phyloP scores from a whole-genome alignment of 2,797 vertebrate species.

The Bryconaethiops microstoma region DNA sequence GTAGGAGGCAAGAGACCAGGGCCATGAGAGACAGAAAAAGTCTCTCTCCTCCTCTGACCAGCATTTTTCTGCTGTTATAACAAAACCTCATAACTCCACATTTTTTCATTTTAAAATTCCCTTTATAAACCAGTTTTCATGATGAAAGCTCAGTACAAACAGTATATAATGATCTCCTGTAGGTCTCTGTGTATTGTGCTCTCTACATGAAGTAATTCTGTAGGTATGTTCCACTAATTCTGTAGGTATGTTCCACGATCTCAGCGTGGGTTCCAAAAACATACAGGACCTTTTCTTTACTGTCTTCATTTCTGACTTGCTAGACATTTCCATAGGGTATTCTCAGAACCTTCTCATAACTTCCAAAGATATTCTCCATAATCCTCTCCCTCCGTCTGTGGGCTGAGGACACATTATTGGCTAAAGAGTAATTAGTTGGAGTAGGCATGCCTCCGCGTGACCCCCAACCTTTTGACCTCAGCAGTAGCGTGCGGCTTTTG shows the following conservation, averaged over 20 bases:
- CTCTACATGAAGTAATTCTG: no score
- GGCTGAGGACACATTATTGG: conserved; percentile 31
- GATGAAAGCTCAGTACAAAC: neutral
- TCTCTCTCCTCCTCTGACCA: no score
- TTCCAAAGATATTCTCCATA: conserved; percentile 34
- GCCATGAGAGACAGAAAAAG: no score
- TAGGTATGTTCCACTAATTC: neutral
- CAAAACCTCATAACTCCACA: no score
- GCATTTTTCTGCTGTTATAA: no score
- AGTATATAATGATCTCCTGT: neutral
- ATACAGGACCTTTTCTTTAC: conserved; percentile 15
- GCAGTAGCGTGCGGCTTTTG: conserved; percentile 53
- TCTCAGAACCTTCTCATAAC: conserved; percentile 35
- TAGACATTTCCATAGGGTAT: conserved; percentile 27
- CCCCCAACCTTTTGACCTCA: conserved; percentile 57
- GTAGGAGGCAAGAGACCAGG: no score
- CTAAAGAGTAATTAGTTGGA: conserved; percentile 54
- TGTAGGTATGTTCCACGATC: neutral
- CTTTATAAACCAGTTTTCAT: neutral
- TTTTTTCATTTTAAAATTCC: no score
- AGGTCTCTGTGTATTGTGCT: no score
- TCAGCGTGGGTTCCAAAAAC: conserved; percentile 30
- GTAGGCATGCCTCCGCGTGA: conserved; percentile 58
- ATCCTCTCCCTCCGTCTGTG: conserved; percentile 35
- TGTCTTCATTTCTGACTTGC: conserved; percentile 35